phyloP scores from a whole-genome alignment of 1,140 invertebrate species.

The Calephelis nemesis region DNA sequence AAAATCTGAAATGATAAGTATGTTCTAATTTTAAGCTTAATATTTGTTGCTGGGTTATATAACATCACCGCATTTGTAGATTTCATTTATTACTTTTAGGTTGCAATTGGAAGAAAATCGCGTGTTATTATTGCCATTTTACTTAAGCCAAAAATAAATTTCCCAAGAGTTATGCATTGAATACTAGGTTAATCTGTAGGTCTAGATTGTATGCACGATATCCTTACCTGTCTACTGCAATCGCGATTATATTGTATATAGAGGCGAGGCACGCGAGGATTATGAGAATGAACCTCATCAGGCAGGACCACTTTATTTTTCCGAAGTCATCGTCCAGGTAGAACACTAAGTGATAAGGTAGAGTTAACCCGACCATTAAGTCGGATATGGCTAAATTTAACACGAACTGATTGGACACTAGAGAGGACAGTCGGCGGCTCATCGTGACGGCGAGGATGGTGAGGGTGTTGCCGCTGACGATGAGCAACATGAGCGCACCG shows the following conservation, averaged over 20 bases:
- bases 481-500: conserved; percentile 82
- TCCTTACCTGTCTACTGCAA: conserved; percentile 86
- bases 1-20: too few species aligned
- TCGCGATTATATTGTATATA: conserved; percentile 90
- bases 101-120: not conserved
- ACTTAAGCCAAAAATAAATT: conserved; percentile 18
- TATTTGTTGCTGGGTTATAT: too few species aligned
- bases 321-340: conserved; percentile 81
- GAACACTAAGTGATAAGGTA: conserved; percentile 87
- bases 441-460: conserved; percentile 85
- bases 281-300: conserved; percentile 85
- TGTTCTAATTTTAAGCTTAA: too few species aligned
- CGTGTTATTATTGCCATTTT: conserved; percentile 9
- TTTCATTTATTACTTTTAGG: too few species aligned
- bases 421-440: conserved; percentile 81
- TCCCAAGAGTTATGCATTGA: conserved; percentile 4
- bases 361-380: conserved; percentile 84
- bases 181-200: conserved; percentile 11
- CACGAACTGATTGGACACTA: conserved; percentile 86
- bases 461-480: conserved; percentile 85
- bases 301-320: conserved; percentile 80
- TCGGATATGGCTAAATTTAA: conserved; percentile 87
- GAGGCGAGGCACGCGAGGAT: conserved; percentile 86
- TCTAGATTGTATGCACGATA: conserved; percentile 20
- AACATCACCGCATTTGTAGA: too few species aligned